Evolutionary conservation across 2,888 invertebrate genomes (phyloP), one percentile per base, ranked within the genome.

Genomic region (Hermaeophaga mercurialis): DNA sequence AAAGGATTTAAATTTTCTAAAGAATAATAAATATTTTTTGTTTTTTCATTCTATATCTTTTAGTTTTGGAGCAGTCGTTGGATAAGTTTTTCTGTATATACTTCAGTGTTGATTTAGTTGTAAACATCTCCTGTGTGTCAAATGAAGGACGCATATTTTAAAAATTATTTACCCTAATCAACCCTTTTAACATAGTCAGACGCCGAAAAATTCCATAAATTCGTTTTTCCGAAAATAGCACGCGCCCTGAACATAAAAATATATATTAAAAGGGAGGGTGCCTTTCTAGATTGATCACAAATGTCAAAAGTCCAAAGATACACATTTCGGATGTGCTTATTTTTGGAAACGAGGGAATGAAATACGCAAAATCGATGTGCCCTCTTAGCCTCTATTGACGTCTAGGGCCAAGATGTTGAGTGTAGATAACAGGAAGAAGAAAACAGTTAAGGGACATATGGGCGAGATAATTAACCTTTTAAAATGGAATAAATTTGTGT

Each of bases 211-310:
- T 56, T 56, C 54, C 58, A 54, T 58, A 58, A 58, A 58, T 58
- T 38, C 46, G 24, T 48, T 54, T 39, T 39, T 41, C 38, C 48
- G 12, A 50, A 58, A 58, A 58, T 58, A 58, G 54, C 58, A 54
- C 58, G 54, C 45, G 45, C 45, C 33, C 54, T 38, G 33, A 47
- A 52, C 31, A 18, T 47, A 54, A 48, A 38, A 54, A 53, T 44
- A 53, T 48, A 54, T 58, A 57, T 58, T 54, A 54, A 58, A 54
- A 56, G 39, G 38, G 36, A 33, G 44, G 34, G 36, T 14, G 33
- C 65, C 62, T 61, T 45, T 55, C 62, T 65, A 63, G 66, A 71
- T 71, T 66, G 65, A 70, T 71, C 70, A 67, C 69, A 64, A 69
- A 70, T 63, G 70, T 70, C 69, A 69, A 66, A 69, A 66, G 64